phyloP scores from a whole-genome alignment of 2,797 vertebrate species.

The Melanotaenia boesemani region DNA sequence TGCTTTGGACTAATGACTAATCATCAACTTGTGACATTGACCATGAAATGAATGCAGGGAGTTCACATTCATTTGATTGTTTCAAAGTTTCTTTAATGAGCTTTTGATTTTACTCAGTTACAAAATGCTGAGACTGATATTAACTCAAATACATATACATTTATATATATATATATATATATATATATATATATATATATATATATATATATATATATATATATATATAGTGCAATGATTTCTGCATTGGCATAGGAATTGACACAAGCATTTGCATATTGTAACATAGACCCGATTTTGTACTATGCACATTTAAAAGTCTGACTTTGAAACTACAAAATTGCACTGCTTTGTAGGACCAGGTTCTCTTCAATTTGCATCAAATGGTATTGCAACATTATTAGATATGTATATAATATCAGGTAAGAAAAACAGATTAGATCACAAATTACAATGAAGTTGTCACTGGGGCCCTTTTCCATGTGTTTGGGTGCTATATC shows the following conservation, averaged over 20 bases:
- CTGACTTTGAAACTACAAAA: slow-evolving; percentile 70
- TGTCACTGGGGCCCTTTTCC: slow-evolving; percentile 70
- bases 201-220: slow-evolving; percentile 40
- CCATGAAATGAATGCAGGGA: slow-evolving; percentile 78
- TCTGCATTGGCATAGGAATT: slow-evolving; percentile 49
- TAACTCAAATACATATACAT: slow-evolving; percentile 40
- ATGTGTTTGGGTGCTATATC: slow-evolving; percentile 82
- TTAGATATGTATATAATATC: slow-evolving; percentile 67
- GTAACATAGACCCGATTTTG: slow-evolving; percentile 65
- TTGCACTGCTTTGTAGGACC: slow-evolving; percentile 80
- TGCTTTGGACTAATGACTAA: slow-evolving; percentile 43
- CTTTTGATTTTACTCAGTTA: slow-evolving; percentile 47
- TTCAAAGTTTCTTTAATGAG: slow-evolving; percentile 57
- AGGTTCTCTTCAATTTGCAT: slow-evolving; percentile 69
- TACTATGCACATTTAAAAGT: slow-evolving; percentile 78
- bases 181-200: slow-evolving; percentile 1
- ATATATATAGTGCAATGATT: slow-evolving; percentile 59
- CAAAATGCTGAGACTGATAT: slow-evolving; percentile 46
- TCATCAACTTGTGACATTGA: slow-evolving; percentile 62
- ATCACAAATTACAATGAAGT: slow-evolving; percentile 57
- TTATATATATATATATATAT: no score
- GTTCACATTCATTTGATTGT: slow-evolving; percentile 59
- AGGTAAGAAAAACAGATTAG: slow-evolving; percentile 62
- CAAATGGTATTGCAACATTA: slow-evolving; percentile 55
- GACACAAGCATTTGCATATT: slow-evolving; percentile 68